Percentiles rank a stretch among this genome's conserved stretches.
Evolutionary conservation across 2,113 vertebrate genomes (phyloP).

Genomic region (Hipposideros armiger): DNA sequence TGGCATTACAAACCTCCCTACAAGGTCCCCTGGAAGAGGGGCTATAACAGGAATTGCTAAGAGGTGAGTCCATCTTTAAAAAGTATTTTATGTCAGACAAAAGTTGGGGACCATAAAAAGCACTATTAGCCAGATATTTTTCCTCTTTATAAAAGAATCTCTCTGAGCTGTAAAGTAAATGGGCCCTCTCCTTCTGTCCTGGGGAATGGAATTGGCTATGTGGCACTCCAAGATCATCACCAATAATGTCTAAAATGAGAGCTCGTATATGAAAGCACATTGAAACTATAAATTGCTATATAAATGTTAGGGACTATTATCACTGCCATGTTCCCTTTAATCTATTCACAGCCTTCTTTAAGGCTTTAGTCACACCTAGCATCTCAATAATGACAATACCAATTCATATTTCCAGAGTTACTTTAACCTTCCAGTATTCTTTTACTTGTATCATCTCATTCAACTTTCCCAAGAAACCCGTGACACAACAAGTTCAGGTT

Average conservation of each 20-base stretch:
- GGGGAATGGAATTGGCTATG: not conserved
- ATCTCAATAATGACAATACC: not conserved
- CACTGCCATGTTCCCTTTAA: not conserved
- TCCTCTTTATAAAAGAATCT: not conserved
- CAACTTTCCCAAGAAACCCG: not conserved
- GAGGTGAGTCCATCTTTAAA: not conserved
- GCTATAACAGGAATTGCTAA: not conserved
- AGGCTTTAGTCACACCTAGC: not conserved
- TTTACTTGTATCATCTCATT: not conserved
- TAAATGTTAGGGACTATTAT: not conserved
- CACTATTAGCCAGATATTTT: not conserved
- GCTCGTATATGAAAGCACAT: not conserved
- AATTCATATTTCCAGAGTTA: not conserved
- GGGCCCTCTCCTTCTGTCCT: not conserved
- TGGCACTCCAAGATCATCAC: not conserved
- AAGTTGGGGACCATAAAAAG: not conserved
- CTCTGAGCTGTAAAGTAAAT: not conserved
- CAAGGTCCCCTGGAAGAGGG: not conserved
- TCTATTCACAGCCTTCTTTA: not conserved
- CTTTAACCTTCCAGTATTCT: not conserved
- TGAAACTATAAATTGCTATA: not conserved
- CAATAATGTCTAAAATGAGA: not conserved
- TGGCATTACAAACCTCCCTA: not conserved
- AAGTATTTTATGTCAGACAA: slow-evolving; percentile 24
- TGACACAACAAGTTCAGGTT: not conserved